phyloP scores from a whole-genome alignment of 2,888 invertebrate species.

The Scaptomyza polygonia region DNA sequence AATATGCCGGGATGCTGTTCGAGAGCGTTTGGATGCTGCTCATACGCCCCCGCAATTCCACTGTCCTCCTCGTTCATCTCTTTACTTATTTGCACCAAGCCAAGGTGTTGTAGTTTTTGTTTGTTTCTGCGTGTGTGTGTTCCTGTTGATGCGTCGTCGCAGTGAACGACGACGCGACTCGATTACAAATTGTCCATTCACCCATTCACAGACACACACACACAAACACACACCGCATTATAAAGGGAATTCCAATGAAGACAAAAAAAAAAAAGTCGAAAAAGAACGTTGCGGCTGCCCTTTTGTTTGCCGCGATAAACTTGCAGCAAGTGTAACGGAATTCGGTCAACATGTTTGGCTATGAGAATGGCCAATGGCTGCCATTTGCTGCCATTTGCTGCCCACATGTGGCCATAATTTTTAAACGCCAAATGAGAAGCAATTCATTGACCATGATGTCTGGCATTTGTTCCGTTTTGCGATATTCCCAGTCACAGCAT shows the following conservation, averaged over 20 bases:
- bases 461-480: constrained; percentile 60
- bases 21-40: constrained; percentile 28
- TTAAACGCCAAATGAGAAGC: constrained; percentile 79
- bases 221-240: background rate
- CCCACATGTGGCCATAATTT: constrained; percentile 80
- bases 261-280: background rate
- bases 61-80: background rate
- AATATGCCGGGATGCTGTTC: constrained; percentile 61
- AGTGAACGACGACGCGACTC: constrained; percentile 46
- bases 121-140: constrained; percentile 20
- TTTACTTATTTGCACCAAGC: constrained; percentile 70
- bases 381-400: constrained; percentile 60
- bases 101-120: constrained; percentile 61
- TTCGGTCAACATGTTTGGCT: constrained; percentile 72
- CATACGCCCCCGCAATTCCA: constrained; percentile 30
- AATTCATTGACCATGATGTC: constrained; percentile 79
- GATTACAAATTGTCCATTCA: constrained; percentile 71
- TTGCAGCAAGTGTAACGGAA: constrained; percentile 69
- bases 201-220: constrained; percentile 1
- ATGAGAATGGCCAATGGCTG: constrained; percentile 44
- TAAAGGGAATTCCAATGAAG: constrained; percentile 19
- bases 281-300: constrained; percentile 25
- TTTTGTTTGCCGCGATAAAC: constrained; percentile 71
- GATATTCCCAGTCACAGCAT: constrained; percentile 49
- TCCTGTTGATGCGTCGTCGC: constrained; percentile 42